Base-by-base conservation (phyloP, 2,888 invertebrate genomes). In the Catonia carolina region DNA sequence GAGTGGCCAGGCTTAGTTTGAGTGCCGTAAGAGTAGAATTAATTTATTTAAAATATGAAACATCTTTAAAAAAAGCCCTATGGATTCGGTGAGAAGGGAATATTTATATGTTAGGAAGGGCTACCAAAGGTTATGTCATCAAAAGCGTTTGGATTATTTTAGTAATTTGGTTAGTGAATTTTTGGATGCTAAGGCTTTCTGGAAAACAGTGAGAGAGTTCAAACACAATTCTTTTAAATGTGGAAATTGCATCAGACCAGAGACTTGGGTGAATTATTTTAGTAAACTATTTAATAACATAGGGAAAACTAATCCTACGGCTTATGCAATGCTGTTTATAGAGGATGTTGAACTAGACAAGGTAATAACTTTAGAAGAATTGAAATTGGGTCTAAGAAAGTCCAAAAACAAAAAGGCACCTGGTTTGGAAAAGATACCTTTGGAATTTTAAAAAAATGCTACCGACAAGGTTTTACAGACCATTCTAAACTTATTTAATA, bases 391-490 rank as follows among this genome's bases (percentile, higher is more conserved):
- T 10, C 47, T 55, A 31, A 47, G 31, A 35, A 48, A 14, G 20
- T 2, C 37, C 14, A 47, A 55, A 36, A 15, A 36, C 15, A 31
- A 42, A 18, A 55, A 55, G 47, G 54, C 54, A 3, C 54, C 47
- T 8, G 47, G 48, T 36, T 20, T 20, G 3, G 48, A 55, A 36
- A 47, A 47, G 14, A 23, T 55, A 1, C 52, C 52, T 2, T 52
- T 14, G 15, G 47, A 55, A 27, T 55, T 47, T 17, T 48, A 18
- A 2, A 47, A 48, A 14, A 35, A 33, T 12, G 45, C 20, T 12
- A 17, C 45, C 5, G 8, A 15, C 8, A 33, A 35, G 20, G 8
- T 31, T 15, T 17, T 37, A 23, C n/a, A 4, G 4, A 4, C 8
- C 4, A 8, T 27, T 4, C 5, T 27, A 8, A 27, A 27, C 8